Percentiles rank a stretch among this genome's conserved stretches.
Conservation (phyloP, 1,140 invertebrate species). For the Philopotamus ludificatus region DNA sequence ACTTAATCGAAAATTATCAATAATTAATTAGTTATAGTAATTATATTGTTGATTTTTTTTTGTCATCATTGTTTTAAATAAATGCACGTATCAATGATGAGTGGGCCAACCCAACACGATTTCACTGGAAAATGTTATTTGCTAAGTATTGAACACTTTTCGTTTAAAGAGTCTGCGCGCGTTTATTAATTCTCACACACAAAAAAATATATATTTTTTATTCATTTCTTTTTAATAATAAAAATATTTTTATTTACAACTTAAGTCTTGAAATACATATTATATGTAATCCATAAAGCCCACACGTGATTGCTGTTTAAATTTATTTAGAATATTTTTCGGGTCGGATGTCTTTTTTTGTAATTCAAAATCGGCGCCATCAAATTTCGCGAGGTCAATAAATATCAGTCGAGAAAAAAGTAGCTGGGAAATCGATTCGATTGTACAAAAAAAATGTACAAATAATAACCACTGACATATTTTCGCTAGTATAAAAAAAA, state of each 20-base stretch:
- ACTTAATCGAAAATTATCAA: constrained; percentile 3
- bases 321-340: too few species aligned
- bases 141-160: constrained; percentile 3
- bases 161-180: background rate
- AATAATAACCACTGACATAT: too few species aligned
- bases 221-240: background rate
- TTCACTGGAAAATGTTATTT: constrained; percentile 4
- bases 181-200: background rate
- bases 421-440: too few species aligned
- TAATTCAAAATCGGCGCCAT: too few species aligned
- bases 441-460: too few species aligned
- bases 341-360: too few species aligned
- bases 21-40: constrained; percentile 2
- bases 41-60: constrained; percentile 6
- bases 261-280: too few species aligned
- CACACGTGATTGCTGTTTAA: too few species aligned
- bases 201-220: constrained; percentile 2
- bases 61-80: constrained; percentile 14
- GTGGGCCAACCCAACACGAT: background rate
- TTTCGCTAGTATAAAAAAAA: too few species aligned
- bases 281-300: too few species aligned
- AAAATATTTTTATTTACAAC: background rate
- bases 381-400: too few species aligned
- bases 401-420: too few species aligned
- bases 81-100: constrained; percentile 13